Percentiles rank a stretch among this genome's conserved stretches.
These are phyloP conservation scores for Megaceryle torquata DNA, from an alignment of 2,113 vertebrate species.

Conservation along the genomic window DNA sequence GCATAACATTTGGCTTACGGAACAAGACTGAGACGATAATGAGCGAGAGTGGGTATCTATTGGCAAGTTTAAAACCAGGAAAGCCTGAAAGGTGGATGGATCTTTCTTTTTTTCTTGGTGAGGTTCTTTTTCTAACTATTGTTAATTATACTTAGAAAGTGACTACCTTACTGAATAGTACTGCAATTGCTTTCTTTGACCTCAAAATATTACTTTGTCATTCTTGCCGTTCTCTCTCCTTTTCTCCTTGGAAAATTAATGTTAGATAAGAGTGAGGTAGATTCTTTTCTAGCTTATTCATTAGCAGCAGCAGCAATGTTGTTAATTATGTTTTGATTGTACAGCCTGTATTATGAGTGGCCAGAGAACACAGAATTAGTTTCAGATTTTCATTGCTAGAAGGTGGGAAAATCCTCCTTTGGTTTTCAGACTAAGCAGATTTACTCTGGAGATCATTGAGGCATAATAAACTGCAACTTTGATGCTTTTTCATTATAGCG, in stretches of 20 bases:
- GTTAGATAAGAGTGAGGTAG: neutral
- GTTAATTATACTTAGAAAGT: neutral
- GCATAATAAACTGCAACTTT: neutral
- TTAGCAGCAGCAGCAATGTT: constrained; percentile 6
- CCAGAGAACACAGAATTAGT: constrained; percentile 53
- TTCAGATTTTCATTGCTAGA: constrained; percentile 43
- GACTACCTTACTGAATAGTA: neutral
- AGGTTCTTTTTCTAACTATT: neutral
- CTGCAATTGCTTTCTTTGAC: constrained; percentile 1
- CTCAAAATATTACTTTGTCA: neutral
- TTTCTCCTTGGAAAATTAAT: constrained; percentile 16
- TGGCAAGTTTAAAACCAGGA: neutral
- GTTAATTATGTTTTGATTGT: constrained; percentile 57
- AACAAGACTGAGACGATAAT: neutral
- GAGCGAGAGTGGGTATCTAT: neutral
- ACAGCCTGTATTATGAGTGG: constrained; percentile 8
- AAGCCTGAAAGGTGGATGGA: neutral
- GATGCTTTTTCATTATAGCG: neutral
- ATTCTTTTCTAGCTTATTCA: constrained; percentile 28
- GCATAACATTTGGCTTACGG: neutral
- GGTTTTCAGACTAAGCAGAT: constrained; percentile 41
- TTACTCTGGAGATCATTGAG: neutral
- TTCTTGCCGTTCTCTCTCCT: neutral
- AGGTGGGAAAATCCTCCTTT: constrained; percentile 35
- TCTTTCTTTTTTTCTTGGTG: neutral